Conservation (phyloP, 2,888 invertebrate genomes). For the Caenorhabditis virilis region DNA sequence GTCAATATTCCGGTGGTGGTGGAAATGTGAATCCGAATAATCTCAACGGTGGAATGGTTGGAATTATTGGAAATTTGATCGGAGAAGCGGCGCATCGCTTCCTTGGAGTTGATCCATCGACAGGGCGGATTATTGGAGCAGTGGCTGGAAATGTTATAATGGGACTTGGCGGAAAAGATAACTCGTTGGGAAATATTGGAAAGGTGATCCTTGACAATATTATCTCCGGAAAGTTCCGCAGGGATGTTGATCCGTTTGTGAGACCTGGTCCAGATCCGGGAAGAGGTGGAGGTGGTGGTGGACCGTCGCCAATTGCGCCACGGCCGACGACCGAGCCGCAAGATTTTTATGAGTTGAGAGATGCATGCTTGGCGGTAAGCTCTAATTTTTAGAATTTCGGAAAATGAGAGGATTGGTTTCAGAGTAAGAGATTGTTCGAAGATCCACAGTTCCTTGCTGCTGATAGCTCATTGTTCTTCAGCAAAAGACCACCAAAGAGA, state of each 20-base stretch:
- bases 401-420: conserved; percentile 77
- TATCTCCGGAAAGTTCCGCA: conserved; percentile 66
- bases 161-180: conserved; percentile 68
- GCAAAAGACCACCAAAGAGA: conserved; percentile 81
- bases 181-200: conserved; percentile 66
- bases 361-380: conserved; percentile 75
- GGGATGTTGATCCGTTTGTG: conserved; percentile 65
- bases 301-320: conserved; percentile 48
- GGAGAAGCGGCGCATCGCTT: conserved; percentile 68
- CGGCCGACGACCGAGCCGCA: conserved; percentile 68
- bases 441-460: conserved; percentile 86
- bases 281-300: conserved; percentile 40
- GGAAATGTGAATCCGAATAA: conserved; percentile 61
- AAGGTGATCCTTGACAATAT: conserved; percentile 69
- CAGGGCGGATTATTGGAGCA: conserved; percentile 63
- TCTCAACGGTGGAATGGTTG: conserved; percentile 63
- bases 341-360: conserved; percentile 77
- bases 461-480: conserved; percentile 82
- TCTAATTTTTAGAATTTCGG: no score
- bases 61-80: conserved; percentile 65
- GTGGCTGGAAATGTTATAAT: conserved; percentile 68
- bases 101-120: conserved; percentile 66
- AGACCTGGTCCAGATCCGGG: conserved; percentile 43
- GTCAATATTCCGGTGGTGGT: conserved; percentile 58
- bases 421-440: conserved; percentile 79